These are phyloP conservation scores for Drosophila punjabiensis DNA, from an alignment of 1,140 invertebrate species.

Conservation along the genomic window DNA sequence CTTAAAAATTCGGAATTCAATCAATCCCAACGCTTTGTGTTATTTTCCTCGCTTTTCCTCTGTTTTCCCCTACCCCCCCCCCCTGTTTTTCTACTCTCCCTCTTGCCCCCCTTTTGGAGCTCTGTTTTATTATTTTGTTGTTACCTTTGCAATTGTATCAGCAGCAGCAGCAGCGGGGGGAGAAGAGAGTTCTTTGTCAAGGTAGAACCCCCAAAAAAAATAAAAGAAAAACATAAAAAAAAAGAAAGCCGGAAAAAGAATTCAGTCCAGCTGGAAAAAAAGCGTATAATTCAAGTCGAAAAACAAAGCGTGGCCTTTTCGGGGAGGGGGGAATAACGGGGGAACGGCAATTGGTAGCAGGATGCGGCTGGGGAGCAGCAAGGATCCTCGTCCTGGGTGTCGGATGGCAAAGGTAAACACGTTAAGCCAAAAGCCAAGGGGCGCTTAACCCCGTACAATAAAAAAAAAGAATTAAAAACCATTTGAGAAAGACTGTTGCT, in stretches of 20 bases:
- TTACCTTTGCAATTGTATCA: conserved; percentile 71
- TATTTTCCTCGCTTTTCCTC: conserved; percentile 21
- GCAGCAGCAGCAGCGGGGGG: conserved; percentile 57
- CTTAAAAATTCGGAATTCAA: conserved; percentile 83
- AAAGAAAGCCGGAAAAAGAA: conserved; percentile 7
- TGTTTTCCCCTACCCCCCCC: neutral
- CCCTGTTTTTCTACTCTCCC: conserved; percentile 26
- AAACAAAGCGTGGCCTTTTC: conserved; percentile 25
- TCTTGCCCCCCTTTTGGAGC: conserved; percentile 2
- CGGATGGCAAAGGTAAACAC: conserved; percentile 65
- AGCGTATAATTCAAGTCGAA: conserved; percentile 30
- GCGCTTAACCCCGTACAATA: conserved; percentile 49
- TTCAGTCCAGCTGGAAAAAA: conserved; percentile 10
- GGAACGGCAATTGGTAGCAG: conserved; percentile 3
- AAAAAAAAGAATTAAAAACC: conserved; percentile 10
- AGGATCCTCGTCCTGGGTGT: conserved; percentile 9
- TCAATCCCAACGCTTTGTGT: conserved; percentile 79
- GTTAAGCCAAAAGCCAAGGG: conserved; percentile 76
- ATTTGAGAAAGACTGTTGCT: neutral
- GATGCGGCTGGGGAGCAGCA: neutral
- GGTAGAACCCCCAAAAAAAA: neutral
- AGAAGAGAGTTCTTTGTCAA: conserved; percentile 41
- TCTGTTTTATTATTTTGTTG: conserved; percentile 58
- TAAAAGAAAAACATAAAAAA: neutral
- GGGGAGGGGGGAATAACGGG: neutral